Percentiles rank a stretch among this genome's conserved stretches.
phyloP scores from a whole-genome alignment of 2,888 invertebrate species.

The Litoditis marina region DNA sequence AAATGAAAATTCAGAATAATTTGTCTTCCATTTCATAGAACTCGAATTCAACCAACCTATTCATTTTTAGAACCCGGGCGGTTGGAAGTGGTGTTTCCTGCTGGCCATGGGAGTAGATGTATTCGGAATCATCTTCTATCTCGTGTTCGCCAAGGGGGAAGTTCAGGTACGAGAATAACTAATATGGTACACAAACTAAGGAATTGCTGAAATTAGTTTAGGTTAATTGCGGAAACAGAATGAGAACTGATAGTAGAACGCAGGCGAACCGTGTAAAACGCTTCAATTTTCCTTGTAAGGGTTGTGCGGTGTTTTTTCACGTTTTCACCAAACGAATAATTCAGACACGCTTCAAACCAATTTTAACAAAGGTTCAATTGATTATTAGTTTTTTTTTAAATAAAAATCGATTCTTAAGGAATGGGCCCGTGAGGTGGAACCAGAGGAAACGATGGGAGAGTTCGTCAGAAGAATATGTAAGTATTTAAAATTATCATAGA shows the following conservation, averaged over 20 bases:
- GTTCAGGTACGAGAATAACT: constrained; percentile 69
- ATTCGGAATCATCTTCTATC: constrained; percentile 89
- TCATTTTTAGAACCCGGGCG: constrained; percentile 62
- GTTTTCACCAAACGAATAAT: no score
- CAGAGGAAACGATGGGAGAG: constrained; percentile 42
- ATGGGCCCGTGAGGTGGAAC: constrained; percentile 46
- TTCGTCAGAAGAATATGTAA: constrained; percentile 43
- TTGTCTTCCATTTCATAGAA: no score
- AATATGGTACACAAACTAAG: no score
- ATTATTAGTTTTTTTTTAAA: no score
- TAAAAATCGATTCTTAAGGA: no score
- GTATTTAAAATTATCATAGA: constrained; percentile 20
- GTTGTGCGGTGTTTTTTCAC: no score
- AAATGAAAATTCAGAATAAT: background rate
- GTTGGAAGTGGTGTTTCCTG: constrained; percentile 88
- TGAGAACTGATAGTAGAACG: no score
- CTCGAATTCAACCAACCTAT: background rate
- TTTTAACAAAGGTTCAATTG: no score
- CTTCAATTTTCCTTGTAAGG: constrained; percentile 10
- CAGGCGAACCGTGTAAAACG: no score
- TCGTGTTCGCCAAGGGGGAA: constrained; percentile 91
- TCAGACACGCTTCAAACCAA: no score
- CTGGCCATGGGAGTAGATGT: constrained; percentile 92
- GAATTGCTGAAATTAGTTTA: no score
- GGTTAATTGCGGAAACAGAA: no score